Conservation (phyloP, 1,140 invertebrate genomes). For the Leptonema lineaticorne region DNA sequence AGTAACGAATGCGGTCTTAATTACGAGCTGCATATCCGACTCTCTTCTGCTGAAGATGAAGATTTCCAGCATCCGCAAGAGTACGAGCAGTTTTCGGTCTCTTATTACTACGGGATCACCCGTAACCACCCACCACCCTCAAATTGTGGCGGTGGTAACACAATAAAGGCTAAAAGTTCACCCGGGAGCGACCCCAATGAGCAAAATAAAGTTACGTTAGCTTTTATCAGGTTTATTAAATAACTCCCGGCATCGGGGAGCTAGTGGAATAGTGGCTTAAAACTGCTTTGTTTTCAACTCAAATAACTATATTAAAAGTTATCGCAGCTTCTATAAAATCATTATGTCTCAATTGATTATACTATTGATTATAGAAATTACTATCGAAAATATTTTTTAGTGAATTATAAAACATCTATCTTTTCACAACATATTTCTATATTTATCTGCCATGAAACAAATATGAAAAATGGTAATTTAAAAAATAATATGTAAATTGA, state of each 20-base stretch:
- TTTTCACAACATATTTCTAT: too few species aligned
- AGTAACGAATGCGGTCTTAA: neutral
- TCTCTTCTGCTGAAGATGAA: neutral
- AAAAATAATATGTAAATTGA: too few species aligned
- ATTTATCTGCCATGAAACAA: too few species aligned
- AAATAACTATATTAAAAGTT: too few species aligned
- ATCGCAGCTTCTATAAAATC: too few species aligned
- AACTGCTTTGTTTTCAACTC: neutral
- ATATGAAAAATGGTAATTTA: too few species aligned
- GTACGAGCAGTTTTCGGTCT: neutral
- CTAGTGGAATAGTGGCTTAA: neutral
- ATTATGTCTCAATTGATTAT: too few species aligned
- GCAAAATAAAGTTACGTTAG: constrained; percentile 37
- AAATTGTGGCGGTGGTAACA: constrained; percentile 30
- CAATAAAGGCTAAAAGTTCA: constrained; percentile 32
- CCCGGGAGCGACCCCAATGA: constrained; percentile 25
- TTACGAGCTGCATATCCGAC: constrained; percentile 11
- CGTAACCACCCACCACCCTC: too few species aligned
- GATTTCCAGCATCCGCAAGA: neutral
- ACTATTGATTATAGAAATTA: too few species aligned
- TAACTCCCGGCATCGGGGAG: constrained; percentile 4
- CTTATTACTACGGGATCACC: too few species aligned
- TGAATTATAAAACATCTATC: too few species aligned
- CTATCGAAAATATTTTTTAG: too few species aligned
- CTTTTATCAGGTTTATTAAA: constrained; percentile 36